Conservation (phyloP, 2,888 invertebrate species). For the Orchestes rusci region DNA sequence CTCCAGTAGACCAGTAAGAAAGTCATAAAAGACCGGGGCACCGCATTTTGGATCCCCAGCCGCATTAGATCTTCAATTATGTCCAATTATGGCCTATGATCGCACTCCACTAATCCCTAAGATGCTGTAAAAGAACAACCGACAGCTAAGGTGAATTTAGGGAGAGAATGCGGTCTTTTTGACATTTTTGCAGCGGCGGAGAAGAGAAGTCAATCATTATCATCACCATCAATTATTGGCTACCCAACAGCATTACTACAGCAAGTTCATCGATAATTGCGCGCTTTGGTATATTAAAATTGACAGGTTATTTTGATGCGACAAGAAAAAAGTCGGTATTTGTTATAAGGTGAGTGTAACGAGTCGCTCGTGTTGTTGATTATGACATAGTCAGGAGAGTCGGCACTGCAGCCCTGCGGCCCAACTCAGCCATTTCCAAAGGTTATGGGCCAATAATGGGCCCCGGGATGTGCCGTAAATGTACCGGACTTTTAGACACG, state of each 20-base stretch:
- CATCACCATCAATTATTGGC: too few relatives aligned
- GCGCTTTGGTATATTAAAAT: too few relatives aligned
- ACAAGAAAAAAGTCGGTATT: too few relatives aligned
- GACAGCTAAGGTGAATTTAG: constrained; percentile 30
- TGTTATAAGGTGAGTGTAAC: too few relatives aligned
- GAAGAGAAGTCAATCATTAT: background rate
- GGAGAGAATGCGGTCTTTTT: too few relatives aligned
- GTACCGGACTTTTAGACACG: constrained; percentile 31
- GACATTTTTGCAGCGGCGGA: too few relatives aligned
- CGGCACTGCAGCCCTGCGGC: too few relatives aligned
- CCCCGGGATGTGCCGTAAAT: constrained; percentile 40
- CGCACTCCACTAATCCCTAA: constrained; percentile 34
- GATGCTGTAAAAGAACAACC: constrained; percentile 36
- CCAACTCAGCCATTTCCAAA: constrained; percentile 32
- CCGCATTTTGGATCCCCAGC: constrained; percentile 22
- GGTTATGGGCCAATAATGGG: constrained; percentile 42
- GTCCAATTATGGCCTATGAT: constrained; percentile 33
- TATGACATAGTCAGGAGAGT: constrained; percentile 35
- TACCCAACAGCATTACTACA: too few relatives aligned
- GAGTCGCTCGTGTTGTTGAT: constrained; percentile 27
- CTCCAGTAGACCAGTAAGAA: constrained; percentile 7
- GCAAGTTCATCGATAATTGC: too few relatives aligned
- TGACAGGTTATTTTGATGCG: too few relatives aligned
- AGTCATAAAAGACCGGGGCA: constrained; percentile 14
- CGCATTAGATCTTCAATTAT: constrained; percentile 34